phyloP scores from a whole-genome alignment of 2,797 vertebrate genomes.

The Kryptopterus vitreolus region DNA sequence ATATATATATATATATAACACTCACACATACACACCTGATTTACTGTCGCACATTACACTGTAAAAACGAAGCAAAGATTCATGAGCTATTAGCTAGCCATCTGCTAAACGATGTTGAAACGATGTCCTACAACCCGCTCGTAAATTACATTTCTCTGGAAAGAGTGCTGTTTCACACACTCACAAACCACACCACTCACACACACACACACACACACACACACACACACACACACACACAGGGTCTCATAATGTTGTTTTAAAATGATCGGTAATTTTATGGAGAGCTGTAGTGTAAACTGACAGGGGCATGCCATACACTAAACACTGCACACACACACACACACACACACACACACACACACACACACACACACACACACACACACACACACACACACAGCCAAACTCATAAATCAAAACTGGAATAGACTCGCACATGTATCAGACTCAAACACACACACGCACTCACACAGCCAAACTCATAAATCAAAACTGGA shows the following conservation, averaged over 20 bases:
- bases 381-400: no score
- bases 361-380: no score
- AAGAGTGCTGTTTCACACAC: not conserved
- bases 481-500: no score
- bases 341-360: no score
- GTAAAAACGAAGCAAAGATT: conserved; percentile 67
- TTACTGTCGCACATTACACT: conserved; percentile 65
- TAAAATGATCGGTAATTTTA: conserved; percentile 66
- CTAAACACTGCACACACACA: conserved; percentile 51
- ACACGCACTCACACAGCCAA: not conserved
- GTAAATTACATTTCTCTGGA: conserved; percentile 69
- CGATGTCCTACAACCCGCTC: conserved; percentile 43
- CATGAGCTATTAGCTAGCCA: conserved; percentile 70
- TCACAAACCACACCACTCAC: conserved; percentile 20
- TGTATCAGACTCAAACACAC: conserved; percentile 16
- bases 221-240: conserved; percentile 16
- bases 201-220: conserved; percentile 33
- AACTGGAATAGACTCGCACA: conserved; percentile 30
- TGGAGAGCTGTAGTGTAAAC: conserved; percentile 54
- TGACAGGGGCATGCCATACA: conserved; percentile 60
- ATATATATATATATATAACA: no score
- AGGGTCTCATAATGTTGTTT: conserved; percentile 51
- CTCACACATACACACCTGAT: conserved; percentile 59
- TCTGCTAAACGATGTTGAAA: conserved; percentile 68
- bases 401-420: conserved; percentile 58